Evolutionary conservation across 2,113 vertebrate genomes (phyloP).

Genomic region (Grammomys dolichurus): DNA sequence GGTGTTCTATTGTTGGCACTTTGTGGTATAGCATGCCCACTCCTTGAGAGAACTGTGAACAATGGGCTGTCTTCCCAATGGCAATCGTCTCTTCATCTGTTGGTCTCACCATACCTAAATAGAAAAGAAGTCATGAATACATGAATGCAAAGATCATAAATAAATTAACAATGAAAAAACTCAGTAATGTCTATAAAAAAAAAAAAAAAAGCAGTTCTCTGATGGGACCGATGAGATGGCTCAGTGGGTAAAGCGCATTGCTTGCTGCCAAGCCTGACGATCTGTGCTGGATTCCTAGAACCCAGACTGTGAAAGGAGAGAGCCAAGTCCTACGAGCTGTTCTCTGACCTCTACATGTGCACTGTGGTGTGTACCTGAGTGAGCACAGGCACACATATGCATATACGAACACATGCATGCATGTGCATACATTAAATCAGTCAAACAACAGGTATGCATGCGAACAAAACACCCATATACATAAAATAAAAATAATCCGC

Average conservation of each 20-base stretch:
- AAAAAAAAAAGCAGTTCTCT: not conserved
- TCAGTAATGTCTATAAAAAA: not conserved
- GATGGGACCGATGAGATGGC: not conserved
- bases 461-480: not conserved
- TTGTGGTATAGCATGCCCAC: not conserved
- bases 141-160: not conserved
- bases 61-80: not conserved
- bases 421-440: not conserved
- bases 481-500: not conserved
- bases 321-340: not conserved
- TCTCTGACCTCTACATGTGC: not conserved
- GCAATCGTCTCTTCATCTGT: not conserved
- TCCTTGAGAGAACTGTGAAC: not conserved
- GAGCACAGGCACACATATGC: not conserved
- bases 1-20: not conserved
- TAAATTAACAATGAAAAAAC: not conserved
- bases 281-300: not conserved
- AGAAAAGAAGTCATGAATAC: not conserved
- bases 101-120: constrained; percentile 20
- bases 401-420: not conserved
- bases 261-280: not conserved
- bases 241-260: not conserved
- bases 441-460: not conserved
- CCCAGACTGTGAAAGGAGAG: not conserved
- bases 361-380: not conserved